Evolutionary conservation across 92 coral and sea anemone species (phyloP), one percentile per base, ranked within the genome.

Genomic region (Galaxea fascicularis): DNA sequence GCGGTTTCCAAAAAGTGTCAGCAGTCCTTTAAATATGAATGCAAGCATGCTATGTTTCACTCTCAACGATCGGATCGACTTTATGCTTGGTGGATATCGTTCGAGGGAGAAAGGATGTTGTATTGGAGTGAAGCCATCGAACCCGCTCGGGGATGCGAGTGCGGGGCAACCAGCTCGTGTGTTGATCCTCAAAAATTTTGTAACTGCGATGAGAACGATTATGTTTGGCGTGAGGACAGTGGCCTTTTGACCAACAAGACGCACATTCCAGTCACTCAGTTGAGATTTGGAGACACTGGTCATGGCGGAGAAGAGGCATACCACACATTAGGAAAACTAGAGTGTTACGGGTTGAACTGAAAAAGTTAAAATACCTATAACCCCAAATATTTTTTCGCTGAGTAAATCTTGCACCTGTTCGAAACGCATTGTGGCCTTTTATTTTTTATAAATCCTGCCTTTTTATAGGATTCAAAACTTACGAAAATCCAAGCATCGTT

Each of bases 221-320:
- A 0, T 0, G 26, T 26, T 0, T 79, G 80, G 76, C 79, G 81
- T 0, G 77, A 77, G 29, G 89, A 84, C 71, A 71, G 88, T 63
- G 85, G 88, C 31, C 49, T 84, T 15, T 66, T 86, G 56, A 68
- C 73, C 9, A 70, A 45, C 44, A 86, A 79, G 57, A 15, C 64
- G 13, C 66, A 71, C 58, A 73, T 86, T 59, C 90, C 90, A 0
- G 90, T 86, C 53, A 31, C 80, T 39, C 79, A 78, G 58, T 28
- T 86, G 60, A 58, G 85, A 47, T 86, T 86, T 57, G 90, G 90
- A 1, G 90, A 86, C 85, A 26, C 82, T 14, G 56, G 63, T 0
- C 51, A 3, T 4, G 0, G n/a, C 5, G 0, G 8, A 6, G 89
- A 85, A 65, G 47, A 77, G 58, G 89, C 84, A 54, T 77, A 85